Evolutionary conservation across 2,113 vertebrate species (phyloP).

Genomic region (Toxotes jaculatrix): DNA sequence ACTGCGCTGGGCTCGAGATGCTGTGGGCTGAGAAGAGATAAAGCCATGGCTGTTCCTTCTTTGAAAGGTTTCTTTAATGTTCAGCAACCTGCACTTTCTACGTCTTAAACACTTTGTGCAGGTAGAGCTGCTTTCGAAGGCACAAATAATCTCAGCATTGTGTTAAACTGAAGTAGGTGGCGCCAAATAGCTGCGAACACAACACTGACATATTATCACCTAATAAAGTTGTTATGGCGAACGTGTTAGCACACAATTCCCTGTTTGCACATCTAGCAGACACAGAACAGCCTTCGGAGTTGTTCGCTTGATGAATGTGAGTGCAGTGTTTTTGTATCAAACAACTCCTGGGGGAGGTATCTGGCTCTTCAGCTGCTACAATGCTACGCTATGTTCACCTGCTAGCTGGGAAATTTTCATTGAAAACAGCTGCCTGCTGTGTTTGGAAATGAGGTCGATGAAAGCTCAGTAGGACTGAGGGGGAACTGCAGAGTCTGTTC

Average conservation of each 20-base stretch:
- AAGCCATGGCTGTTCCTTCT: constrained; percentile 33
- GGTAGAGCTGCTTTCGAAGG: background rate
- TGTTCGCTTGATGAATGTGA: background rate
- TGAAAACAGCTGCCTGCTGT: background rate
- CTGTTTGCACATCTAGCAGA: background rate
- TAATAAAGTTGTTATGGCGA: background rate
- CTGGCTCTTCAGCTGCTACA: no score
- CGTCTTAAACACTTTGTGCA: background rate
- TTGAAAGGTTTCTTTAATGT: constrained; percentile 19
- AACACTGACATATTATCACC: background rate
- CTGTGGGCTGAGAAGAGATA: constrained; percentile 48
- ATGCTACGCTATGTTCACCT: no score
- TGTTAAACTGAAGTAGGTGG: background rate
- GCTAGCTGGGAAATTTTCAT: no score
- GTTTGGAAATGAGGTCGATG: background rate
- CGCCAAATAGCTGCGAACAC: background rate
- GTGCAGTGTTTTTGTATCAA: no score
- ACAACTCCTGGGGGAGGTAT: no score
- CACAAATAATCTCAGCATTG: background rate
- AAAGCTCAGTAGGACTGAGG: no score
- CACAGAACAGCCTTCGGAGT: background rate
- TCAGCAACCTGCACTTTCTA: background rate
- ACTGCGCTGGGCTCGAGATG: constrained; percentile 34
- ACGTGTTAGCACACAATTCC: background rate
- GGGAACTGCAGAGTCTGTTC: background rate